Percentiles rank a stretch among this genome's conserved stretches.
phyloP scores from a whole-genome alignment of 2,113 vertebrate genomes.

The Xiphias gladius region DNA sequence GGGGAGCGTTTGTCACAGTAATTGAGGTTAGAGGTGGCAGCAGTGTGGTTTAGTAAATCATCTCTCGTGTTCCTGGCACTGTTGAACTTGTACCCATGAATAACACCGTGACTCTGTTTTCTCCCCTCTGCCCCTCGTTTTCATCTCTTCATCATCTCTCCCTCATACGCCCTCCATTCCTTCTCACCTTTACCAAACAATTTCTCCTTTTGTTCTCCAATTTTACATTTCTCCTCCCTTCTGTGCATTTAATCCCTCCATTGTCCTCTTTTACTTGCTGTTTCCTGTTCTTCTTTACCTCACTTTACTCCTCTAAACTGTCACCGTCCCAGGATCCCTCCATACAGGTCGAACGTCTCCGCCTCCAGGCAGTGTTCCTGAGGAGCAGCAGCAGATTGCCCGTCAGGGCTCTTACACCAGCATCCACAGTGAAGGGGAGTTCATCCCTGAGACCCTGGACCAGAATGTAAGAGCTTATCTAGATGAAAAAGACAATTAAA shows the following conservation, averaged over 20 bases:
- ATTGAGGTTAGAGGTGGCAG: constrained; percentile 72
- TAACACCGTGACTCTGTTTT: constrained; percentile 41
- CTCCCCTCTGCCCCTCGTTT: constrained; percentile 40
- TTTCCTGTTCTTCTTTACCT: neutral
- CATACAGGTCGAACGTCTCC: constrained; percentile 92
- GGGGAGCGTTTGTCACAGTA: constrained; percentile 70
- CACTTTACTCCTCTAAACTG: neutral
- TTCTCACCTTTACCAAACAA: neutral
- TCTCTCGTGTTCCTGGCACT: constrained; percentile 42
- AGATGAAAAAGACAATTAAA: neutral
- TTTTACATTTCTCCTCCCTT: neutral
- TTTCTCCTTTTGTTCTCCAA: constrained; percentile 11
- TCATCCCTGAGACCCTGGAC: constrained; percentile 90
- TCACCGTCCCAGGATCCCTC: constrained; percentile 85
- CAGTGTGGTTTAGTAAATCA: constrained; percentile 64
- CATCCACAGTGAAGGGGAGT: constrained; percentile 94
- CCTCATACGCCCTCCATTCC: neutral
- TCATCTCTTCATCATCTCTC: constrained; percentile 41
- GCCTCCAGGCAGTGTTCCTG: constrained; percentile 90
- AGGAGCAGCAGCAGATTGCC: constrained; percentile 94
- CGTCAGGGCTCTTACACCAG: constrained; percentile 94
- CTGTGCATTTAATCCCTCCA: neutral
- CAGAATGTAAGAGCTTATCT: constrained; percentile 83
- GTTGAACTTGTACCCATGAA: constrained; percentile 63
- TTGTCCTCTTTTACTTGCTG: neutral